Percentiles rank a stretch among this genome's conserved stretches.
These are phyloP conservation scores for Drosophila quinaria DNA, from an alignment of 2,888 invertebrate genomes.

Conservation along the genomic window DNA sequence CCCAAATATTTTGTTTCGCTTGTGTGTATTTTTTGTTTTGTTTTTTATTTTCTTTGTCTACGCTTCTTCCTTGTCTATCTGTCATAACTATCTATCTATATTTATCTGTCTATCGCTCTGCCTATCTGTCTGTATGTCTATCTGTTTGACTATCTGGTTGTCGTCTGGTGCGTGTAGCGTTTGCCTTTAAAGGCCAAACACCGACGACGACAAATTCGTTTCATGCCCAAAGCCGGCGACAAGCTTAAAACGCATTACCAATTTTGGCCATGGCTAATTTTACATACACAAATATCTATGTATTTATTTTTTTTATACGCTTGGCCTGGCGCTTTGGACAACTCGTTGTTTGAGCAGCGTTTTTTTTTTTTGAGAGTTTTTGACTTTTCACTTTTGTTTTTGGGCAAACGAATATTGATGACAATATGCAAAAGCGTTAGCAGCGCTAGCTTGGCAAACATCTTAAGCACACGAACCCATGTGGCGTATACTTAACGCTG, in stretches of 20 bases:
- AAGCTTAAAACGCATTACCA: constrained; percentile 73
- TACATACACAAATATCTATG: constrained; percentile 38
- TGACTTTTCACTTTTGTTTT: constrained; percentile 28
- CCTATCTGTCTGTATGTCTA: constrained; percentile 14
- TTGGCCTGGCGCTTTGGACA: constrained; percentile 25
- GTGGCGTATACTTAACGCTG: constrained; percentile 30
- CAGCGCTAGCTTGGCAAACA: constrained; percentile 19
- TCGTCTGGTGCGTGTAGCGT: constrained; percentile 44
- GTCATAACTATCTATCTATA: constrained; percentile 14
- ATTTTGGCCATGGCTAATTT: constrained; percentile 76
- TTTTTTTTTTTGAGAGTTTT: constrained; percentile 11
- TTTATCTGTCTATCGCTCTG: constrained; percentile 3
- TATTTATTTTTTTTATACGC: neutral
- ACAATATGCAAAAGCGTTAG: constrained; percentile 33
- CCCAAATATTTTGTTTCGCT: constrained; percentile 2
- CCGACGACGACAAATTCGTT: constrained; percentile 67
- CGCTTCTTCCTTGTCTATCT: constrained; percentile 19
- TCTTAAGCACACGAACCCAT: constrained; percentile 11
- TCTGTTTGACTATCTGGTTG: constrained; percentile 9
- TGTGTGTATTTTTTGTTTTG: too few relatives aligned
- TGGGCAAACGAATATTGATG: constrained; percentile 29
- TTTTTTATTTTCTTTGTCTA: neutral
- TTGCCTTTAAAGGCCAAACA: constrained; percentile 63
- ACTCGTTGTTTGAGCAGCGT: constrained; percentile 32
- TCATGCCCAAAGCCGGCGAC: constrained; percentile 71